Evolutionary conservation across 2,888 invertebrate species (phyloP).

Genomic region (Anaspis maculata): DNA sequence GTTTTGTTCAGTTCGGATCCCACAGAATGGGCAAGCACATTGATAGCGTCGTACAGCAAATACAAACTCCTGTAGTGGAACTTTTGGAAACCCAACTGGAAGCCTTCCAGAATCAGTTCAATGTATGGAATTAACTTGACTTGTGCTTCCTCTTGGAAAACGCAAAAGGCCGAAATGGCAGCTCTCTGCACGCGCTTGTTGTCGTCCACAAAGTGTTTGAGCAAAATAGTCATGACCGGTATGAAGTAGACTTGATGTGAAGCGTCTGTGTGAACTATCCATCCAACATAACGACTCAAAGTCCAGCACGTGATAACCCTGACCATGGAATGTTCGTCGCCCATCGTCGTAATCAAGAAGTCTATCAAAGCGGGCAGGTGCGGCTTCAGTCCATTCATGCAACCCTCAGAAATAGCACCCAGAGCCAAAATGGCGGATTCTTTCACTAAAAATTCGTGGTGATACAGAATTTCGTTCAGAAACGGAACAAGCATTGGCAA

Average conservation of each 20-base stretch:
- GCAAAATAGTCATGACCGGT: conserved; percentile 60
- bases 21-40: conserved; percentile 65
- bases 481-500: conserved; percentile 89
- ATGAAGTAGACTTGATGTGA: conserved; percentile 48
- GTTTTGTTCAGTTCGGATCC: conserved; percentile 60
- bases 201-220: conserved; percentile 61
- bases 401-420: conserved; percentile 50
- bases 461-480: conserved; percentile 90
- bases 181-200: conserved; percentile 74
- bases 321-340: conserved; percentile 60
- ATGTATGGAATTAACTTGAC: conserved; percentile 65
- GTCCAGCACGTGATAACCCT: conserved; percentile 76
- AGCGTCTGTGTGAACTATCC: conserved; percentile 57
- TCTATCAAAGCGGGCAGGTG: conserved; percentile 62
- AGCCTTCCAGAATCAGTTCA: conserved; percentile 59
- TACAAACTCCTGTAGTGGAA: conserved; percentile 62
- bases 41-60: conserved; percentile 69
- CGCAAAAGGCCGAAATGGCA: conserved; percentile 71
- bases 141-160: conserved; percentile 69
- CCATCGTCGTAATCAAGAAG: conserved; percentile 57
- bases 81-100: conserved; percentile 65
- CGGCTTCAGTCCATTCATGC: conserved; percentile 57
- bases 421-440: conserved; percentile 90
- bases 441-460: conserved; percentile 91
- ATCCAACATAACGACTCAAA: conserved; percentile 62